These are phyloP conservation scores for Rhabdornis inornatus DNA, from an alignment of 2,113 vertebrate genomes.

Conservation along the genomic window DNA sequence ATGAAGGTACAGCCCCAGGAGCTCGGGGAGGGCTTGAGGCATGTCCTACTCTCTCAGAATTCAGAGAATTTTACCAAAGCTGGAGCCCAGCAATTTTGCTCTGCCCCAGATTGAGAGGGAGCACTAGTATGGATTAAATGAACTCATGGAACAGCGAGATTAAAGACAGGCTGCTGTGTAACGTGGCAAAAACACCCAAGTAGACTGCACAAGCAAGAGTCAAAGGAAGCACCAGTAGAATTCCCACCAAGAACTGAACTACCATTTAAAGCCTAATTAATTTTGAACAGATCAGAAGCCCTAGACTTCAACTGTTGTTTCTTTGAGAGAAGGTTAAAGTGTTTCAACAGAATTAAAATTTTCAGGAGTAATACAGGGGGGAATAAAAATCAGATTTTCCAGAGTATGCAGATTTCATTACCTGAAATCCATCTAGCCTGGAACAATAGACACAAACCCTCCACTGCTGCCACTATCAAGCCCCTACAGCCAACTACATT, in stretches of 20 bases:
- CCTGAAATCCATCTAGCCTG: background rate
- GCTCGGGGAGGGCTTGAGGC: rapidly evolving
- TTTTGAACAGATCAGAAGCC: background rate
- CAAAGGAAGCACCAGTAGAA: background rate
- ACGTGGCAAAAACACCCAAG: background rate
- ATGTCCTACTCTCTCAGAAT: background rate
- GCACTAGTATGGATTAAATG: background rate
- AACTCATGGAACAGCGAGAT: background rate
- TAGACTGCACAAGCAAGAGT: background rate
- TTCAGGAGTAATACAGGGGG: background rate
- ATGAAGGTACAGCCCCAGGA: background rate
- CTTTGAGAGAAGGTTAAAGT: background rate
- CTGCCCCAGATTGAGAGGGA: background rate
- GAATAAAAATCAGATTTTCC: background rate
- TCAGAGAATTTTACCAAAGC: background rate
- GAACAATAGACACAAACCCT: background rate
- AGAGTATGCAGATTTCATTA: constrained; percentile 2
- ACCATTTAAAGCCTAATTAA: background rate
- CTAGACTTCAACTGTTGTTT: background rate
- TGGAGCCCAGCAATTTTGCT: background rate
- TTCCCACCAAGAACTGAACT: background rate
- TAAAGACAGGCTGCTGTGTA: background rate
- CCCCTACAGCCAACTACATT: background rate
- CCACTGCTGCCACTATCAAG: background rate
- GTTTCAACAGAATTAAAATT: background rate